Evolutionary conservation across 2,797 vertebrate species (phyloP), one percentile per base, ranked within the genome.

Genomic region (Tinamus major): DNA sequence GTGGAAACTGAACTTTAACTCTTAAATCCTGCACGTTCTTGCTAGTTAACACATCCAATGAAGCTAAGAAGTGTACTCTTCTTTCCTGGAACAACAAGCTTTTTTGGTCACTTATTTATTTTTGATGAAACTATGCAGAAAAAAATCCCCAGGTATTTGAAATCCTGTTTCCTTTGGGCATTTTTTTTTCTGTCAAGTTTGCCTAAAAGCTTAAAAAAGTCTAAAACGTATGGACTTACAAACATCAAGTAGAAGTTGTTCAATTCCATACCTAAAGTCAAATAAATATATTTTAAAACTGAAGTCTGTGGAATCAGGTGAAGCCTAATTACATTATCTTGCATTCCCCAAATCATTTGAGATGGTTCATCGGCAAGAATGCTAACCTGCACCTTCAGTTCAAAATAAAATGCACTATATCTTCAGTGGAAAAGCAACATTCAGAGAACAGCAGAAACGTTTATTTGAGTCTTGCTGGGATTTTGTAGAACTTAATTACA

Each of bases 401-500:
- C 68, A 77, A 27, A 86, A 72, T 8, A 23, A 62, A 83, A 71
- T 19, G 9, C 71, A 53, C 5, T 13, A n/a, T 24, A 29, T 33
- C 70, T 92, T 37, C 86, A 83, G 31, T 76, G 26, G 63, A 89
- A 90, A 14, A 83, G 24, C 20, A 89, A 44, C 63, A 89, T 61
- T 90, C 75, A 64, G 72, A 24, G 78, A 85, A 92, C 19, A 94
- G 62, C 2, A 92, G 33, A 89, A 82, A 62, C 8, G 9, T 72
- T n/a, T 74, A 17, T 44, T 68, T 64, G 42, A 72, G 46, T 51
- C 55, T 72, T 76, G 83, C 53, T 79, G 24, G 21, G 16, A 77
- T 75, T 92, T 76, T 94, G 64, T 41, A 94, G 67, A 39, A 58
- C 70, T 94, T 92, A 81, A 94, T 76, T 62, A 90, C 92, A 89